Base-by-base conservation (phyloP, 2,113 vertebrate species). In the Gavia stellata region DNA sequence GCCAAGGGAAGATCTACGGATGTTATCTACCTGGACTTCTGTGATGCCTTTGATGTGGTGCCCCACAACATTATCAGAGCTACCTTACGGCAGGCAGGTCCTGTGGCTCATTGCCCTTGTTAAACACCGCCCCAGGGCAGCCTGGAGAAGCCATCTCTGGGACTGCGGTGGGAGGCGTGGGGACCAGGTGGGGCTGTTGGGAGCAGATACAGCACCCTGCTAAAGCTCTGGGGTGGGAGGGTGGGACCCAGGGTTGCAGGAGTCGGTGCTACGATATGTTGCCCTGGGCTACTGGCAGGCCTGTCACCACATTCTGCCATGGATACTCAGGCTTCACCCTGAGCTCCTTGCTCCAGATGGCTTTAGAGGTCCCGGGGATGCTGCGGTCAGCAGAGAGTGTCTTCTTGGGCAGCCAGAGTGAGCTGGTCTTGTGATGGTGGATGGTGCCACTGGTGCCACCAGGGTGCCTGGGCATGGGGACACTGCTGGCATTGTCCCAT, bases 331-430 rank as follows among this genome's bases (percentile, higher is more conserved):
- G 24, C 33, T 38, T 56, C 83, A 24, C 34, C 31, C n/a, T 12
- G 6, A 9, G 19, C 25, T 53, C 28, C 7, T 2, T 12, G 31
- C 79, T 80, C 18, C 81, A 90, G 55, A 90, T 81, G 0, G 74
- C 26, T 36, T 90, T 94, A 52, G 97, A 84, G 83, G 96, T 81
- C 66, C 96, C 93, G 0, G 96, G 96, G 20, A 97, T 87, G 0
- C 61, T 79, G 75, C 96, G 92, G 87, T 92, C 93, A 3, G 92
- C 52, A 7, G 96, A 96, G 40, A 96, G 38, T 42, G 90, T 79
- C 61, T 97, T 94, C 1, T 95, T 55, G 0, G 96, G 96, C 50
- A 98, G 84, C 36, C 67, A 52, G 65, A 94, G 86, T 0, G 45
- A 92, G 14, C 20, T 70, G 67, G 92, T 94, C 84, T 97, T 95